Evolutionary conservation across 2,888 invertebrate genomes (phyloP).

Genomic region (Liodrosophila aerea): DNA sequence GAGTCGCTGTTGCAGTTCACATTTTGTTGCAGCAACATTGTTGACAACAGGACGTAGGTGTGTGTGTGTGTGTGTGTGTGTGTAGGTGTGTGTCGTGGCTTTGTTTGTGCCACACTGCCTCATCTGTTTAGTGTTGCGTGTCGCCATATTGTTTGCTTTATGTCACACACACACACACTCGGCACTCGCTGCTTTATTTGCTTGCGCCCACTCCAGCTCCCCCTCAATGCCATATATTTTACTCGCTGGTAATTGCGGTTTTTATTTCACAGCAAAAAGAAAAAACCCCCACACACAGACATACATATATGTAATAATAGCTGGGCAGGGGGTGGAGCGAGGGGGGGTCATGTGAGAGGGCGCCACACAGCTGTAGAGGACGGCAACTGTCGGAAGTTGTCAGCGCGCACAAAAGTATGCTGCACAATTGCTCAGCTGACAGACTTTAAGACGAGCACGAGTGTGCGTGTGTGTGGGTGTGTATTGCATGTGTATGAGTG

Average conservation of each 20-base stretch:
- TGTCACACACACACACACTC: conserved; percentile 49
- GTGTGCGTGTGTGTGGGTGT: background rate
- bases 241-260: conserved; percentile 76
- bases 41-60: conserved; percentile 56
- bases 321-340: background rate
- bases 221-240: conserved; percentile 52
- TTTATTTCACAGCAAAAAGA: conserved; percentile 67
- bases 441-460: conserved; percentile 2
- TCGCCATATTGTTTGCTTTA: conserved; percentile 77
- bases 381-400: conserved; percentile 72
- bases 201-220: conserved; percentile 17
- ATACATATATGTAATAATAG: conserved; percentile 30
- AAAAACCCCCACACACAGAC: background rate
- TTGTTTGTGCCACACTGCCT: conserved; percentile 36
- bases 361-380: conserved; percentile 19
- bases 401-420: conserved; percentile 54
- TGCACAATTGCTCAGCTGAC: conserved; percentile 27
- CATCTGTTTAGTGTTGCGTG: conserved; percentile 73
- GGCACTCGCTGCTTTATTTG: conserved; percentile 47
- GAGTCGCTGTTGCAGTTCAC: conserved; percentile 42
- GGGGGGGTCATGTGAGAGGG: no score
- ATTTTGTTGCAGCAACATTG: conserved; percentile 68
- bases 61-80: conserved; percentile 14
- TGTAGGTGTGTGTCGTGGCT: conserved; percentile 27
- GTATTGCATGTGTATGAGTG: no score